These are phyloP conservation scores for Cistogaster globosa DNA, from an alignment of 2,888 invertebrate species.

Conservation along the genomic window DNA sequence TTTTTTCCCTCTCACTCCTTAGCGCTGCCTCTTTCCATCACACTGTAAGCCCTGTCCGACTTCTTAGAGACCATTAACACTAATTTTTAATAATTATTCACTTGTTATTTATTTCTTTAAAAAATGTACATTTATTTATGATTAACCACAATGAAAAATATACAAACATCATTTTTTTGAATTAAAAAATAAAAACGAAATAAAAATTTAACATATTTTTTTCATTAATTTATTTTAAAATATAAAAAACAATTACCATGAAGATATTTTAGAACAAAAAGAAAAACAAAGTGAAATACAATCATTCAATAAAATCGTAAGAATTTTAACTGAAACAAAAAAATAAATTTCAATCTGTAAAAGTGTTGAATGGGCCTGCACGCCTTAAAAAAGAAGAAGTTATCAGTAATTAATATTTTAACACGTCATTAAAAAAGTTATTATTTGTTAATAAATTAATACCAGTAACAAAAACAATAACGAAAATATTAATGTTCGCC, in stretches of 20 bases:
- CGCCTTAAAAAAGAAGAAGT: slow-evolving; percentile 57
- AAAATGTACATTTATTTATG: slow-evolving; percentile 54
- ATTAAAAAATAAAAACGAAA: not conserved
- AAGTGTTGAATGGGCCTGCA: slow-evolving; percentile 71
- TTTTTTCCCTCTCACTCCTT: too few relatives aligned
- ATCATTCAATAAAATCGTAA: slow-evolving; percentile 72
- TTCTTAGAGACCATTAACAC: slow-evolving; percentile 54
- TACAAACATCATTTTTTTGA: not conserved
- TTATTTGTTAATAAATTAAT: slow-evolving; percentile 80
- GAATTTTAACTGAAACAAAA: slow-evolving; percentile 39
- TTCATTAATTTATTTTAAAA: slow-evolving; percentile 50
- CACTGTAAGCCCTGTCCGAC: not conserved
- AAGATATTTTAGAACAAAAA: not conserved
- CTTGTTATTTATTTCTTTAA: slow-evolving; percentile 70
- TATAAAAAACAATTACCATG: not conserved
- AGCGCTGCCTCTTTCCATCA: not conserved
- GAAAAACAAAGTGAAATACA: slow-evolving; percentile 26
- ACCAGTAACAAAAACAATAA: slow-evolving; percentile 47
- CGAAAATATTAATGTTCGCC: slow-evolving; percentile 4
- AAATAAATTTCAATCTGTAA: slow-evolving; percentile 10
- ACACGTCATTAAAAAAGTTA: slow-evolving; percentile 73
- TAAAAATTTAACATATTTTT: slow-evolving; percentile 62
- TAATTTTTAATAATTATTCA: slow-evolving; percentile 78
- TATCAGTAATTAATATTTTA: slow-evolving; percentile 79
- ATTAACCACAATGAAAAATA: not conserved